phyloP scores from a whole-genome alignment of 1,140 invertebrate species.

The Oncopeltus fasciatus region DNA sequence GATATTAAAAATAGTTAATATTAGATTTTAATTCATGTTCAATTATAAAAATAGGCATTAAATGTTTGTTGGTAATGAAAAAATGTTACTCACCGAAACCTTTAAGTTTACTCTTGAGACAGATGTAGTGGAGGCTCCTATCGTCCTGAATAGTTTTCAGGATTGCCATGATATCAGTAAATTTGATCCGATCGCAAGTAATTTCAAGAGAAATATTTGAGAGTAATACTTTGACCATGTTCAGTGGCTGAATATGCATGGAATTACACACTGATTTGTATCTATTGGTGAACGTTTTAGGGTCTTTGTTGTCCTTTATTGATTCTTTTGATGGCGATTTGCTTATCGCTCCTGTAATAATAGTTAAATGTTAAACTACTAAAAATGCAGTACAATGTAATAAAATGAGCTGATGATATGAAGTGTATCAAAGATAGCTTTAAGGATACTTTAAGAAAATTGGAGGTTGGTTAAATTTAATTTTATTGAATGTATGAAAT shows the following conservation, averaged over 20 bases:
- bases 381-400: too few species aligned
- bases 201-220: constrained; percentile 13
- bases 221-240: constrained; percentile 10
- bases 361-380: too few species aligned
- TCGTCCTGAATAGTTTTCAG: constrained; percentile 47
- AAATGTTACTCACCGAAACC: constrained; percentile 19
- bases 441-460: too few species aligned
- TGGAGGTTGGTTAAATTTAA: too few species aligned
- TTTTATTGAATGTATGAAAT: too few species aligned
- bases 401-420: too few species aligned
- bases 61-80: neutral
- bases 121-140: constrained; percentile 40
- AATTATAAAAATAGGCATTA: neutral
- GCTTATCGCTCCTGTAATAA: too few species aligned
- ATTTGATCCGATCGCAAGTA: constrained; percentile 43
- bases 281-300: neutral
- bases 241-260: constrained; percentile 6
- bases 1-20: too few species aligned
- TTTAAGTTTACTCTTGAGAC: constrained; percentile 34
- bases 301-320: neutral
- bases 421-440: too few species aligned
- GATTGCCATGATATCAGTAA: constrained; percentile 51
- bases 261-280: constrained; percentile 6
- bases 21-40: too few species aligned
- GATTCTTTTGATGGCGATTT: too few species aligned